Evolutionary conservation across 1,140 invertebrate genomes (phyloP), one percentile per base, ranked within the genome.

Genomic region (Teleopsis dalmanni): DNA sequence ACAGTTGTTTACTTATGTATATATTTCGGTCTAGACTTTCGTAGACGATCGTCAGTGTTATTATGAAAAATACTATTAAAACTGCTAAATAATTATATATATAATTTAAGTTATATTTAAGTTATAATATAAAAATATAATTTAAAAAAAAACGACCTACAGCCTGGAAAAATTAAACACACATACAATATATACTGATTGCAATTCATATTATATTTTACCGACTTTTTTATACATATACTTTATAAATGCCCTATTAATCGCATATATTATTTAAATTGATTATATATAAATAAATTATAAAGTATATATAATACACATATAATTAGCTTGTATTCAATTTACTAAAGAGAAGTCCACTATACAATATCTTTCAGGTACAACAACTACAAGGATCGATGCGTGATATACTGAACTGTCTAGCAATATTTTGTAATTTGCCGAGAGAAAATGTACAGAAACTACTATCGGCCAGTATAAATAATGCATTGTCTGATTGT

Each of bases 311-410:
- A 10, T 36, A 7, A 7, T 10, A 36, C 13, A 29, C 7, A 29
- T 29, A 29, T 29, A 29, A 40, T 34, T 34, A 9, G 13, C 13
- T 6, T 13, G 18, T 31, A 16, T 34, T 34, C n/a, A 9, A 34
- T 8, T 34, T 34, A 34, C 6, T 14, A 40, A 7, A 22, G 16
- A 16, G 27, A 8, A 34, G 6, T 34, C 11, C 18, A 14, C 23
- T 26, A 11, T n/a, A 18, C 14, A 40, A 43, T 25, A 16, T 40
- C 11, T 37, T 40, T 29, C 7, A 85, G 80, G 83, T 88, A 26
- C 81, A 82, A 58, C 81, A 85, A 61, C 63, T 88, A 10, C 85
- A 87, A 60, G 78, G 79, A 47, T 84, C 83, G 9, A 86, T 88
- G 80, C 76, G 81, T 34, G 82, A 85, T 54, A 83, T 88, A 57